A percentile compares a stretch with the other conserved stretches of the same genome.
phyloP scores from a whole-genome alignment of 2,113 vertebrate species.

The Ochotona curzoniae region DNA sequence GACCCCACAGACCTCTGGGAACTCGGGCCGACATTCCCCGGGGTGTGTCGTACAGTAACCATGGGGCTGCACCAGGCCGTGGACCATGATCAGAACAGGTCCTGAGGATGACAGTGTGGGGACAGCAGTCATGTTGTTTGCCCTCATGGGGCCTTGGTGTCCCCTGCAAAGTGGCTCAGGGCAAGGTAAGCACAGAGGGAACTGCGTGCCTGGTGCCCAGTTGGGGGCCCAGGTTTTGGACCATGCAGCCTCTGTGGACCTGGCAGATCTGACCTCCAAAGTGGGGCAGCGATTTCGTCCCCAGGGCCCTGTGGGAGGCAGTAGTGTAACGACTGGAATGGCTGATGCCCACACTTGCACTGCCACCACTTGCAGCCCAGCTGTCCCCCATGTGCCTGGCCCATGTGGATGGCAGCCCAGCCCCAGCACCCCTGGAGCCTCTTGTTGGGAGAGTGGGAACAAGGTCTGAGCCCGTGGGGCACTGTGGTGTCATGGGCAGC shows the following conservation, averaged over 20 bases:
- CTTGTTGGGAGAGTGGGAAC: not conserved
- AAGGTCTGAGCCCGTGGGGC: not conserved
- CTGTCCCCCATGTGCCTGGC: not conserved
- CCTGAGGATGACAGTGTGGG: too few species aligned
- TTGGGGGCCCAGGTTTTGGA: too few species aligned
- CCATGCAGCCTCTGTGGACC: rapidly evolving
- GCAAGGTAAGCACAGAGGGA: not conserved
- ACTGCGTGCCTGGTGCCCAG: not conserved
- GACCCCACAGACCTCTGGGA: rapidly evolving
- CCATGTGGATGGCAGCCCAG: too few species aligned
- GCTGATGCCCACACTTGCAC: too few species aligned
- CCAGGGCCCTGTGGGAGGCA: too few species aligned
- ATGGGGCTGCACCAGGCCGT: too few species aligned
- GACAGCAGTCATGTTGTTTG: too few species aligned
- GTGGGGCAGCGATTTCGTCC: rapidly evolving
- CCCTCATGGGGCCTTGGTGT: too few species aligned
- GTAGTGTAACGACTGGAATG: not conserved
- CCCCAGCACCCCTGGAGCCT: rapidly evolving
- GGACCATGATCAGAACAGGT: too few species aligned
- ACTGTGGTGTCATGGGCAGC: too few species aligned
- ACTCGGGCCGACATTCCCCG: rapidly evolving
- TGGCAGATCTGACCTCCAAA: rapidly evolving
- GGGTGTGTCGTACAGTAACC: rapidly evolving
- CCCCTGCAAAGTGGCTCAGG: too few species aligned
- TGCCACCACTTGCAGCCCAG: not conserved